Base-by-base conservation (phyloP, 2,113 vertebrate species). In the Neotragus pygmaeus region DNA sequence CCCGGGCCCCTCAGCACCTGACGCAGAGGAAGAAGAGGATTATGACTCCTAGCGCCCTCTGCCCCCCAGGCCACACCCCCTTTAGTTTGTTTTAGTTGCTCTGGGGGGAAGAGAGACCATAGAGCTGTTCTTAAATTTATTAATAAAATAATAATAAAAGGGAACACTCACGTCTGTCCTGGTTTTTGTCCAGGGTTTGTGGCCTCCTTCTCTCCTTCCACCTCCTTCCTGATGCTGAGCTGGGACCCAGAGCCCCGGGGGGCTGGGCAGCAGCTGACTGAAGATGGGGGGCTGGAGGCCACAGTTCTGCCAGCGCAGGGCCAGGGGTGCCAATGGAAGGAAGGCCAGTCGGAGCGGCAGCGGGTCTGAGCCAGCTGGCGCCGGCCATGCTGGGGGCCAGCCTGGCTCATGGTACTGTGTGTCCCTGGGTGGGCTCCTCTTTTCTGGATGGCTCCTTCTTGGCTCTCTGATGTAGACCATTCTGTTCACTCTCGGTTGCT, bases 41-140 rank as follows among this genome's bases (percentile, higher is more conserved):
- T 99, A 99, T 96, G 99, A 99, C 98, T 99, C 99, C 98, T 99
- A 99, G 99, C 99, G 95, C 96, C 90, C 82, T 62, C 66, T 78
- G 64, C 94, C 96, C 96, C 96, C 96, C 90, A 93, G 96, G 85
- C 97, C 98, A 70, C 36, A 47, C 45, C 55, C 92, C 78, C 80
- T 94, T 97, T 97, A 97, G 97, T 97, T 94, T 62, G 82, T 98
- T 98, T 98, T 97, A 96, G 95, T 81, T 96, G 98, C 58, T 98
- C 84, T 88, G 93, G 98, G 98, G 97, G 73, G 94, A 92, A 62
- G 49, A 70, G 85, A 95, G 39, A 82, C 33, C 27, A 2, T 87
- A 94, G 62, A 91, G 19, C 62, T 96, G 97, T 98, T 98, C 97
- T 98, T 98, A 98, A 98, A 97, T 98, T 98, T 98, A 98, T 98